Conservation (phyloP, 2,888 invertebrate species). For the Epistrophe grossulariae region DNA sequence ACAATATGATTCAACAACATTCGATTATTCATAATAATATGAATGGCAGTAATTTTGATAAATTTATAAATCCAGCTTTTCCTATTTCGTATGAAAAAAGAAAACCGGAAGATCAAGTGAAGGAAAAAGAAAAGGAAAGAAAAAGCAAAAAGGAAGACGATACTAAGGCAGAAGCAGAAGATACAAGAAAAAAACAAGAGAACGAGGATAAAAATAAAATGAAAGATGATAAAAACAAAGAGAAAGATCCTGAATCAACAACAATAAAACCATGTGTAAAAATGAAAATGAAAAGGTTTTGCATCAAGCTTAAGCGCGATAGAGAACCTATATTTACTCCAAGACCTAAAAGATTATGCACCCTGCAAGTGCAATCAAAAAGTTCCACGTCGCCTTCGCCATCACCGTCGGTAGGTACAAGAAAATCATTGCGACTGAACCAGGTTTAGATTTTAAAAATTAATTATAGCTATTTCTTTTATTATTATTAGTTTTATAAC, state of each 20-base stretch:
- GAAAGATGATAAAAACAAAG: background rate
- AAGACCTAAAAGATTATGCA: conserved; percentile 18
- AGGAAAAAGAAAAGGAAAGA: background rate
- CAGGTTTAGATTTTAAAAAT: background rate
- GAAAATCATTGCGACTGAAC: conserved; percentile 26
- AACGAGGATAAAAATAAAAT: background rate
- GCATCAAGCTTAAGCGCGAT: conserved; percentile 23
- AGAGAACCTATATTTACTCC: background rate
- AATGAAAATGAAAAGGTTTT: conserved; percentile 10
- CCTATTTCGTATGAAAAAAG: conserved; percentile 1
- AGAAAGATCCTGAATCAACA: background rate
- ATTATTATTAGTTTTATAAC: background rate
- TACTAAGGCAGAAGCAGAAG: background rate
- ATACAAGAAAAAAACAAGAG: background rate
- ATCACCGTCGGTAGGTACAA: background rate
- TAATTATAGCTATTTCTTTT: background rate
- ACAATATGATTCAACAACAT: conserved; percentile 10
- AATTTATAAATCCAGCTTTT: conserved; percentile 43
- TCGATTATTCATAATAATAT: background rate
- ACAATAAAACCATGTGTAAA: accelerated
- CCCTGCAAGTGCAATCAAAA: background rate
- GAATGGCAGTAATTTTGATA: conserved; percentile 3
- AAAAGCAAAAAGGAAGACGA: conserved; percentile 1
- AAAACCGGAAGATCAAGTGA: background rate
- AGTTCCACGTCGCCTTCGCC: background rate